These are phyloP conservation scores for Gonocerus acuteangulatus DNA, from an alignment of 2,888 invertebrate species.

Conservation along the genomic window DNA sequence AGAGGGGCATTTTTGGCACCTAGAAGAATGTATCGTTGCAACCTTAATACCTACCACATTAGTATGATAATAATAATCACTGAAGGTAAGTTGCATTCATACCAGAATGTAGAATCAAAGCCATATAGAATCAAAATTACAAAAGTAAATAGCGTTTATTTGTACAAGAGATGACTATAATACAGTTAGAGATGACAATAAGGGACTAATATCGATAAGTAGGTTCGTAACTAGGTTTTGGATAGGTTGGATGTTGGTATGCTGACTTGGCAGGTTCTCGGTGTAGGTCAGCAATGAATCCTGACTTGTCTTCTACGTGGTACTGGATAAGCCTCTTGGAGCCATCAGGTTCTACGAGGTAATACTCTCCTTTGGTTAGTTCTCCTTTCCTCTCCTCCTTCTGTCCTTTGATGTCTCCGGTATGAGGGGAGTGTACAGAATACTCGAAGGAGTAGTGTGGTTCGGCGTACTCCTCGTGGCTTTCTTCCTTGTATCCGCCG, in stretches of 20 bases:
- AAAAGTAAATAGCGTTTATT: too few species aligned
- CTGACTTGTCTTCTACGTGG: conserved; percentile 66
- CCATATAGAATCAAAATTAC: too few species aligned
- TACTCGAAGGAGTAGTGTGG: conserved; percentile 61
- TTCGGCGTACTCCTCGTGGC: conserved; percentile 14
- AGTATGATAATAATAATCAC: too few species aligned
- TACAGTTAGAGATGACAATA: too few species aligned
- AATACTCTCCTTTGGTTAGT: conserved; percentile 55
- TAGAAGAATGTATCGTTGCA: too few species aligned
- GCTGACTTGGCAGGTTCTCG: conserved; percentile 2
- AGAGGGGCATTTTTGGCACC: too few species aligned
- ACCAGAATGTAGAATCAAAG: too few species aligned
- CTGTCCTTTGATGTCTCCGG: conserved; percentile 64
- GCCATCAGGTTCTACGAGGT: conserved; percentile 57
- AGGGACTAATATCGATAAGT: too few species aligned
- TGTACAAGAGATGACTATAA: too few species aligned
- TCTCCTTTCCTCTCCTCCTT: conserved; percentile 64
- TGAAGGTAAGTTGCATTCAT: too few species aligned
- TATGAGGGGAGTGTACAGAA: conserved; percentile 62
- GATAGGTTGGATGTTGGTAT: neutral
- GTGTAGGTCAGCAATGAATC: conserved; percentile 60
- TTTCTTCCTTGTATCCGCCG: neutral
- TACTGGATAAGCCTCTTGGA: conserved; percentile 65
- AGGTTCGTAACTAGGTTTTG: neutral
- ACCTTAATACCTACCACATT: too few species aligned